Base-by-base conservation (phyloP, 1,140 invertebrate genomes). In the Anagrus nilaparvatae region DNA sequence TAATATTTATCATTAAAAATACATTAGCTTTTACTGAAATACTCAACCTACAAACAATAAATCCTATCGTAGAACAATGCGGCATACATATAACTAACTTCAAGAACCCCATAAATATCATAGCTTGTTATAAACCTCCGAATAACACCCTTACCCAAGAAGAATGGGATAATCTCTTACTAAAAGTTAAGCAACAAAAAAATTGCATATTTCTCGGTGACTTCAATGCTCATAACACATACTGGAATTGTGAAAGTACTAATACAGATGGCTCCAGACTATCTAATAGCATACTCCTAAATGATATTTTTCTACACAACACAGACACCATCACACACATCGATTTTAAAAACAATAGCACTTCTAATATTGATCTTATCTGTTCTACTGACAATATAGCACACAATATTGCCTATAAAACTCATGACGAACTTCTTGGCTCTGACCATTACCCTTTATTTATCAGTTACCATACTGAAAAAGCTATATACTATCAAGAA, bases 361-460 rank as follows among this genome's bases (percentile, higher is more conserved):
- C 4, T 12, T 37, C 24, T 25, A 39, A 39, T 12, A 30, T 49
- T n/a, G 47, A 49, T 17, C 24, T 52, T 2, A 44, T 41, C 1
- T 23, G 49, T 13, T 25, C 50, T 37, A 49, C 49, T 20, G 36
- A 45, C 36, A 44, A 41, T 37, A 47, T 55, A 28, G 32, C 31
- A 30, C 25, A 47, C 34, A 43, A 49, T 32, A 40, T 56, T 31
- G 48, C 49, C 37, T 58, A 51, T 52, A 38, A 51, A 27, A 43
- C 49, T 3, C 19, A 51, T 27, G 46, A 55, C 6, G 46, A 58
- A 30, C 34, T 50, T 19, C 51, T 53, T 47, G 48, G 50, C 21
- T 59, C 54, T 37, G 57, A 59, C 31, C 54, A 63, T 30, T 55
- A 49, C 17, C 60, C 54, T 13, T 54, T 60, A 18, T 40, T 49